phyloP scores from a whole-genome alignment of 2,888 invertebrate species.

The Hyposoter dolosus region DNA sequence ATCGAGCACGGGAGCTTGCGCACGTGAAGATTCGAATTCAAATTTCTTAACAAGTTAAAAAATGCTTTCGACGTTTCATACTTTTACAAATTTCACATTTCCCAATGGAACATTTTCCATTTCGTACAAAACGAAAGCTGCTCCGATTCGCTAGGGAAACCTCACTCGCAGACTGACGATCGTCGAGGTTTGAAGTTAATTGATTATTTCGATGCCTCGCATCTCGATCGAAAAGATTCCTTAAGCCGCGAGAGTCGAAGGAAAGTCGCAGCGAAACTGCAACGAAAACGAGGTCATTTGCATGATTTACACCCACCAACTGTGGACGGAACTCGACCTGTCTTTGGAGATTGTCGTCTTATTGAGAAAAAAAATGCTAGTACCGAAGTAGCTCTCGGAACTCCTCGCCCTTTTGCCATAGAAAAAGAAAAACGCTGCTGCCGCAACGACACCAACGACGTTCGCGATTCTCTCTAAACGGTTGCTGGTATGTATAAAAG shows the following conservation, averaged over 20 bases:
- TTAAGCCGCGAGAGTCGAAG: not conserved
- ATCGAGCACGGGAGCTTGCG: constrained; percentile 10
- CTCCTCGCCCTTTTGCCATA: constrained; percentile 66
- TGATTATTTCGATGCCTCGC: not conserved
- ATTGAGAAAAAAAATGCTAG: constrained; percentile 51
- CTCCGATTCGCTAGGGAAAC: not conserved
- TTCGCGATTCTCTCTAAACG: constrained; percentile 54
- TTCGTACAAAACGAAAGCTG: no score
- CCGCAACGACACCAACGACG: constrained; percentile 9
- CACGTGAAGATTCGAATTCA: not conserved
- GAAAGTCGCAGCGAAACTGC: constrained; percentile 46
- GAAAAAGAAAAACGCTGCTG: constrained; percentile 63
- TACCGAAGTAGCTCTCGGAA: constrained; percentile 54
- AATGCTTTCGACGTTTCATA: not conserved
- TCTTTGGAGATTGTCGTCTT: constrained; percentile 15
- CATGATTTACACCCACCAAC: constrained; percentile 75
- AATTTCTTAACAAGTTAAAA: not conserved
- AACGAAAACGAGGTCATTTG: constrained; percentile 67
- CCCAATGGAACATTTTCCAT: not conserved
- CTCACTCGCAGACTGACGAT: not conserved
- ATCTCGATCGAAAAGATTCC: not conserved
- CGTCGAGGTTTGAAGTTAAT: not conserved
- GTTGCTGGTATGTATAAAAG: constrained; percentile 24
- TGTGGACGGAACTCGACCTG: constrained; percentile 18
- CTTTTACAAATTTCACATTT: not conserved